Base-by-base conservation (phyloP, 2,797 vertebrate species). In the Pseudopleuronectes americanus region DNA sequence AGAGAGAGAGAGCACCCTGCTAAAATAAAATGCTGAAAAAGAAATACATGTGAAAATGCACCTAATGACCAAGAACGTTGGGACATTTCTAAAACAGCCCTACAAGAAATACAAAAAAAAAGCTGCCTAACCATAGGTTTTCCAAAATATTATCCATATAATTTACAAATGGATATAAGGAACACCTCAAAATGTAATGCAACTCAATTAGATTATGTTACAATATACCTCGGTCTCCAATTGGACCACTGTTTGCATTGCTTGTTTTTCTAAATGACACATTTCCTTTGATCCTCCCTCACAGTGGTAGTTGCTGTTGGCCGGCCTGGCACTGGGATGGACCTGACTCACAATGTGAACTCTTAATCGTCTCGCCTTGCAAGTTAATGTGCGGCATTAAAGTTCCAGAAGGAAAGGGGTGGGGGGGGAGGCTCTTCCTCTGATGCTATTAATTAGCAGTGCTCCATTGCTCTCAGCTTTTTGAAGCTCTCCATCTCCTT, bases 381-480 rank as follows among this genome's bases (percentile, higher is more conserved):
- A 79, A 87, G 79, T 84, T 84, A 86, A 90, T 79, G 77, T 83
- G 64, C 75, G 77, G 82, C 76, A 81, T 83, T 86, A 80, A 84
- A 88, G 79, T 85, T 90, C 83, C 74, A 86, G 64, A 79, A 84
- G 64, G 38, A 77, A 76, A 16, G 38, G 38, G 38, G 43, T 1
- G 12, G 33, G 36, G 47, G 67, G 58, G 74, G 68, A 72, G 56
- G 19, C 65, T 76, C 61, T 54, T 86, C 81, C 61, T 92, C 89
- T 91, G 86, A 91, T 91, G 90, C 85, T 83, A 86, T 90, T 92
- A 88, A 93, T 91, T 87, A 92, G 81, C 84, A 78, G 68, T 64
- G 66, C 71, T 86, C 76, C 65, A 79, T 80, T 71, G 78, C 84
- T 84, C 87, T 90, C 76, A 68, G 88, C 86, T 89, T 91, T 91